These are phyloP conservation scores for Elanus axillaris DNA, from an alignment of 2,113 vertebrate species.

Conservation along the genomic window DNA sequence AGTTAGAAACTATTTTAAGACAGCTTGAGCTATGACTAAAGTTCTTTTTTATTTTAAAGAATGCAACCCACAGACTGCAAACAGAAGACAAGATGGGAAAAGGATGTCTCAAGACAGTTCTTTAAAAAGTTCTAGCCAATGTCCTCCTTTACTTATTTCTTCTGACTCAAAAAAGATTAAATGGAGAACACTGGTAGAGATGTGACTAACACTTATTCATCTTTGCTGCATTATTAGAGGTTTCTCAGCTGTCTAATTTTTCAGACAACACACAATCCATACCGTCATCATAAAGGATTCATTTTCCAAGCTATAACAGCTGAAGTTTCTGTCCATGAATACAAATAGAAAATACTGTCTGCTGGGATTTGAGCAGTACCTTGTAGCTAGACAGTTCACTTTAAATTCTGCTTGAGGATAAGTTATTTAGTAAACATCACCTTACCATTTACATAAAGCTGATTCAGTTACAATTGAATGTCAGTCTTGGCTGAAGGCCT, in stretches of 20 bases:
- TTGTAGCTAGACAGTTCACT: background rate
- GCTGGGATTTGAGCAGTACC: background rate
- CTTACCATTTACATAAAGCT: background rate
- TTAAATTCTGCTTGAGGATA: background rate
- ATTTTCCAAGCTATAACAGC: background rate
- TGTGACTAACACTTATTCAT: background rate
- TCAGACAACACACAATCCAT: background rate
- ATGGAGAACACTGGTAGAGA: background rate
- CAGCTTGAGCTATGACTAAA: background rate
- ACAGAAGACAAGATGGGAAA: background rate
- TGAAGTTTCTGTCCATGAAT: background rate
- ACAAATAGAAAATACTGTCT: background rate
- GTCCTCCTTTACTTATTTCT: background rate
- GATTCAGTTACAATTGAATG: background rate
- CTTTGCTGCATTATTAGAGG: background rate
- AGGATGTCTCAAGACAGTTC: background rate
- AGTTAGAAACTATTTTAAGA: background rate
- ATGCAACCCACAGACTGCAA: background rate
- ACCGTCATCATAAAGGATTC: background rate
- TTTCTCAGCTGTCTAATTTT: background rate
- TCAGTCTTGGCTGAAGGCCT: background rate
- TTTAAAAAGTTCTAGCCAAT: background rate
- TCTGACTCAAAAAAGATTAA: background rate
- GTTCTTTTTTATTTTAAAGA: background rate
- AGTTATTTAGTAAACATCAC: conserved; percentile 15